Base-by-base conservation (phyloP, 1,140 invertebrate species). In the Drosophila chauvacae region DNA sequence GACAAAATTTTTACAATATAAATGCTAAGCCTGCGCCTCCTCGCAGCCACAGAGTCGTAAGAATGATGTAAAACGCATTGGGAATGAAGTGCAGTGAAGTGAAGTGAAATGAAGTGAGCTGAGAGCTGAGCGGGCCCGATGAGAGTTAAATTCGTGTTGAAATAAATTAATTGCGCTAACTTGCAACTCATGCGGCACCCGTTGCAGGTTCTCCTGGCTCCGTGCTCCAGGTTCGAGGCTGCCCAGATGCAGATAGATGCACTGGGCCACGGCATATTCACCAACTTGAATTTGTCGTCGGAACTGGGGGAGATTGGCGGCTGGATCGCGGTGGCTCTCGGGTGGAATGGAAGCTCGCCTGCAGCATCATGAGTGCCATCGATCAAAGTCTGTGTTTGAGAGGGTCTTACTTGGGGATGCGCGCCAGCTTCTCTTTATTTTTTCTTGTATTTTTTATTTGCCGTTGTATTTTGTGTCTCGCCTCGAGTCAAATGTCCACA, bases 141-240 rank as follows among this genome's bases (percentile, higher is more conserved):
- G 86, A 90, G 85, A 90, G 85, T 81, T 90, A 90, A 90, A 90
- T 90, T 90, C 85, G 85, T 90, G 85, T 90, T 90, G 85, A 90
- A 90, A 90, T 90, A 90, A 90, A 90, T 90, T 90, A 90, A 90
- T 90, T 90, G 85, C 85, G 85, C 85, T 90, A 90, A 90, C 85
- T 90, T 90, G 85, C 85, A 90, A 90, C 85, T 90, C 85, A 90
- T 90, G 85, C 80, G 84, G 85, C 84, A 88, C 72, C 56, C 63
- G 44, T 51, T 66, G 56, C 56, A 74, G 51, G 58, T 39, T 42
- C 9, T 42, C 9, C 55, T 9, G 7, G 18, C 7, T 18, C 16
- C 4, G 3, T 47, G 45, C 47, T 50, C 55, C 14, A 26, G 16
- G 20, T 39, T 42, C 18, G 14, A 57, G 51, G 55, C 20, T 55